Evolutionary conservation across 2,888 invertebrate species (phyloP).

Genomic region (Noctua pronuba): DNA sequence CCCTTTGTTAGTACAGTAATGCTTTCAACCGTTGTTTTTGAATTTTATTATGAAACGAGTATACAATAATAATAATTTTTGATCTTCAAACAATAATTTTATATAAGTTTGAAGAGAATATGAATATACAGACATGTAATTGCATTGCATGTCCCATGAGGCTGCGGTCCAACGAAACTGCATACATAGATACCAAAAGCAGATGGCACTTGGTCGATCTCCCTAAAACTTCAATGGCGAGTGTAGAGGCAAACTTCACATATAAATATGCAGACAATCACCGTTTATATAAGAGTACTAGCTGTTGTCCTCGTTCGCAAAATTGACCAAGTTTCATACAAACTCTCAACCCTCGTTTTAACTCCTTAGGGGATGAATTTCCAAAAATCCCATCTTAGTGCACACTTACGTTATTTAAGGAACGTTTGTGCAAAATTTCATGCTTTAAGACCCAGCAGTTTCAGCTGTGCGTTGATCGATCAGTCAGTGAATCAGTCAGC

Average conservation of each 20-base stretch:
- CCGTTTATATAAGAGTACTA: neutral
- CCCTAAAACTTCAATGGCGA: neutral
- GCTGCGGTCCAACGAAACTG: constrained; percentile 2
- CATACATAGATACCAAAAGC: constrained; percentile 9
- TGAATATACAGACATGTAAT: neutral
- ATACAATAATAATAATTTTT: neutral
- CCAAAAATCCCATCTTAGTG: too few relatives aligned
- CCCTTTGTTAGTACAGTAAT: neutral
- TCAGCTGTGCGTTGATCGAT: too few relatives aligned
- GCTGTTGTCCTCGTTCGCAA: too few relatives aligned
- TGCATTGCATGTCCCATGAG: constrained; percentile 13
- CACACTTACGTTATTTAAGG: too few relatives aligned
- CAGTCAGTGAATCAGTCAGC: too few relatives aligned
- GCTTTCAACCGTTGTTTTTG: constrained; percentile 7
- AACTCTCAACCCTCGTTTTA: too few relatives aligned
- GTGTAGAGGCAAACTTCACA: constrained; percentile 3
- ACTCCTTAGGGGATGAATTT: too few relatives aligned
- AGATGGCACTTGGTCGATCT: constrained; percentile 3
- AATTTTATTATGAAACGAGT: neutral
- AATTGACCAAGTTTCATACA: too few relatives aligned
- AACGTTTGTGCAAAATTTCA: too few relatives aligned
- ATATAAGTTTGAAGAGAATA: neutral
- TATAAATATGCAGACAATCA: constrained; percentile 6
- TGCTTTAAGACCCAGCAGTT: too few relatives aligned
- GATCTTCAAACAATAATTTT: neutral